Evolutionary conservation across 2,888 invertebrate species (phyloP).

Genomic region (Thyatira batis): DNA sequence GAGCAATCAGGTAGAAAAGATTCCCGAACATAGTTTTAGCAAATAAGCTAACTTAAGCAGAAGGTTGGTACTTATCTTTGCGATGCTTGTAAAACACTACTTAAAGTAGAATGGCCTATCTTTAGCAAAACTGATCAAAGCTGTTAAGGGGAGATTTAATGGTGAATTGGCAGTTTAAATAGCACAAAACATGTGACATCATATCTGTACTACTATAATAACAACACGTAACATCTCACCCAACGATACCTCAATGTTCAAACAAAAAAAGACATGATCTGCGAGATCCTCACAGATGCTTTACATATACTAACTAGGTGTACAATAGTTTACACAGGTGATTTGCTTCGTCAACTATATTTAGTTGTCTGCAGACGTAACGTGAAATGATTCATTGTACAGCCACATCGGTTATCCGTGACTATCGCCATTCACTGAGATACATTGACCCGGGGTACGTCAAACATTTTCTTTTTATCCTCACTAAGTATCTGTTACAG

Average conservation of each 20-base stretch:
- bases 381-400: conserved; percentile 7
- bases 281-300: neutral
- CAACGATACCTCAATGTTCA: neutral
- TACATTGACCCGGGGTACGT: conserved; percentile 32
- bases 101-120: too few relatives aligned
- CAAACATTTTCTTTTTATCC: conserved; percentile 26
- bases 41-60: too few relatives aligned
- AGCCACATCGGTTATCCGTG: conserved; percentile 18
- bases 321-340: conserved; percentile 1
- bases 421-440: conserved; percentile 28
- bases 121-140: too few relatives aligned
- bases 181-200: neutral
- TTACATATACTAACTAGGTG: neutral
- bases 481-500: conserved; percentile 4
- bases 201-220: neutral
- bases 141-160: too few relatives aligned
- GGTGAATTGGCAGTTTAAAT: too few relatives aligned
- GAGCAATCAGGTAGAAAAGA: too few relatives aligned
- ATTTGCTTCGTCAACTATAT: neutral
- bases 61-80: too few relatives aligned
- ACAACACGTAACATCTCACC: neutral
- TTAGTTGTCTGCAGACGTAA: neutral
- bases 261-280: neutral
- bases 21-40: too few relatives aligned
- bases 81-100: too few relatives aligned